Evolutionary conservation across 2,888 invertebrate species (phyloP), one percentile per base, ranked within the genome.

Genomic region (Lasius fuliginosus): DNA sequence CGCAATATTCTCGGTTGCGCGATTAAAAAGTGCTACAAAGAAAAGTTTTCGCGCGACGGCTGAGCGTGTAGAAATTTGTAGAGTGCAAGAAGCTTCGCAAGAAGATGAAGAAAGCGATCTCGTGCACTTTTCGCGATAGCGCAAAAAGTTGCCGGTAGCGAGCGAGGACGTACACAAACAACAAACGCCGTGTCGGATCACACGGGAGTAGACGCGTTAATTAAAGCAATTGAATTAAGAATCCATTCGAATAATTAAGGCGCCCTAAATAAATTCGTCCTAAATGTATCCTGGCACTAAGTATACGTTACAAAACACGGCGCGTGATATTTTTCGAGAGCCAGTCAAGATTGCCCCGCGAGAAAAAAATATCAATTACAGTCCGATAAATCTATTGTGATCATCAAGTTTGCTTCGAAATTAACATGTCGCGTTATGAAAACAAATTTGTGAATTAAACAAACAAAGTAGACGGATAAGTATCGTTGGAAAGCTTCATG

Each of bases 211-310:
- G 58, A 11, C 58, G 58, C 85, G 81, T 74, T 87, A 90, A 90
- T 87, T 90, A 86, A 87, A 85, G 85, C 82, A 87, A 90, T 90
- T 87, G 84, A 90, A 86, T 90, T 90, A 90, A 88, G 88, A 86
- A 86, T 81, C 84, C 86, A 85, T 89, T 74, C 79, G 85, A 90
- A 89, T 91, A 91, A 91, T 91, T 91, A 90, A 88, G 86, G 84
- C 83, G 67, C 68, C 64, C 53, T 15, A 53, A 53, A 46, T 71
- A 79, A 85, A 69, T 76, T 79, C n/a, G 27, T 58, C n/a, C 40
- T 6, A 18, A 42, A 42, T 30, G n/a, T n/a, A 56, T 46, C 53
- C 77, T n/a, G 67, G 27, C 40, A 27, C 18, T 40, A 76, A 40
- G 79, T 65, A 60, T 11, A 53, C 46, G 74, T 23, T 60, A 42